These are phyloP conservation scores for Hybognathus amarus DNA, from an alignment of 2,797 vertebrate species.

Conservation along the genomic window DNA sequence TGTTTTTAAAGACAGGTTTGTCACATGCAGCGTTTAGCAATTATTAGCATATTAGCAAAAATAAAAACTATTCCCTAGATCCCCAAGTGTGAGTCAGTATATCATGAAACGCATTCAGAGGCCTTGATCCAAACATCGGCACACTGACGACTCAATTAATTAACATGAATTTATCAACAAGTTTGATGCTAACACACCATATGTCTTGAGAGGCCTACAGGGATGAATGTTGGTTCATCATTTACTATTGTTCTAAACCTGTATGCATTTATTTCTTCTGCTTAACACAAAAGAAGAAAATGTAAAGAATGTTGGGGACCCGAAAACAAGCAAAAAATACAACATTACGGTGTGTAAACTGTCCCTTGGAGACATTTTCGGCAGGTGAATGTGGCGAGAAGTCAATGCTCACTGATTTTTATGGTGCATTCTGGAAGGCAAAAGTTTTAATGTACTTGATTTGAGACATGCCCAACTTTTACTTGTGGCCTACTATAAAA, in stretches of 20 bases:
- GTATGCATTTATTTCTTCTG: neutral
- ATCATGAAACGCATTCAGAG: neutral
- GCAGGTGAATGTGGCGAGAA: neutral
- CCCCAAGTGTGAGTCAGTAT: neutral
- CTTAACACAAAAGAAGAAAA: neutral
- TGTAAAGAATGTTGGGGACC: neutral
- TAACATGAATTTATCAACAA: neutral
- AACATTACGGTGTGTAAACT: neutral
- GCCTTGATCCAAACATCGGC: conserved; percentile 7
- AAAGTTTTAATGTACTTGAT: neutral
- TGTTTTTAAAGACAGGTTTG: conserved; percentile 13
- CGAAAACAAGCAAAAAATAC: neutral
- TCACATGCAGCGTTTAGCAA: neutral
- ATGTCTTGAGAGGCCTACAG: neutral
- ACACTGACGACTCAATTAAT: neutral
- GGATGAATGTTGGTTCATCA: neutral
- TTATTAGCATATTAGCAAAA: neutral
- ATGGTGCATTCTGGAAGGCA: neutral
- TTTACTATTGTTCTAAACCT: neutral
- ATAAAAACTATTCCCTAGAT: neutral
- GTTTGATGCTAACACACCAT: neutral
- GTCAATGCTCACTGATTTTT: neutral
- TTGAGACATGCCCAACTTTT: neutral
- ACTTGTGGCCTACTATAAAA: neutral
- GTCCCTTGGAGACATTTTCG: neutral